These are phyloP conservation scores for Mastigias papua DNA, from an alignment of 30 jellyfish, hydroid and myxozoan genomes.

Conservation along the genomic window DNA sequence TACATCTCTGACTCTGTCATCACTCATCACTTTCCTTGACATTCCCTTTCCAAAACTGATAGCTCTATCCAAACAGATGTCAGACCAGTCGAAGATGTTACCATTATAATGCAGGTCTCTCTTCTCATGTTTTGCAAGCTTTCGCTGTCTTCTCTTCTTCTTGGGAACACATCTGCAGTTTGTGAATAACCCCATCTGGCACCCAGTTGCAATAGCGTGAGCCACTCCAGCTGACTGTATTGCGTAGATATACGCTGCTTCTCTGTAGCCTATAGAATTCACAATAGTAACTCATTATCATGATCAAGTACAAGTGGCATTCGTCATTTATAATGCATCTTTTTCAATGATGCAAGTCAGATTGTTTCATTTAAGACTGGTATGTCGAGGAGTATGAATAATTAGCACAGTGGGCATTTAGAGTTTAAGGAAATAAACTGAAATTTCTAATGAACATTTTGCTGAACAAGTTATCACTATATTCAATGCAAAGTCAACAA, in stretches of 20 bases:
- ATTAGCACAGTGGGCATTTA: too few relatives aligned
- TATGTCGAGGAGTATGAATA: too few relatives aligned
- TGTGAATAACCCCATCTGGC: conserved; percentile 66
- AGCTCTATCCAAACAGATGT: conserved; percentile 73
- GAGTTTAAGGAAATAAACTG: too few relatives aligned
- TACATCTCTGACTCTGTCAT: conserved; percentile 74
- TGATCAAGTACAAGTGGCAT: too few relatives aligned
- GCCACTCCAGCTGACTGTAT: conserved; percentile 88
- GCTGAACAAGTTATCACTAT: too few relatives aligned
- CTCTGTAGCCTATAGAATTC: conserved; percentile 78
- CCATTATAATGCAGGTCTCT: conserved; percentile 68
- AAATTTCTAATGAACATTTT: too few relatives aligned
- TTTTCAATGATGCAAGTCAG: too few relatives aligned
- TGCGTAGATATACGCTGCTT: conserved; percentile 82
- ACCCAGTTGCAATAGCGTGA: conserved; percentile 68
- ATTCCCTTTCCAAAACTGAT: conserved; percentile 73
- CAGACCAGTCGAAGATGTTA: conserved; percentile 81
- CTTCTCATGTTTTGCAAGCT: conserved; percentile 65
- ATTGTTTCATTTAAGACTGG: too few relatives aligned
- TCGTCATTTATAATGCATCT: too few relatives aligned
- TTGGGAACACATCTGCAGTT: conserved; percentile 68
- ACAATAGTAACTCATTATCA: too few relatives aligned
- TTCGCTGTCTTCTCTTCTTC: conserved; percentile 74
- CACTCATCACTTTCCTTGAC: conserved; percentile 76
- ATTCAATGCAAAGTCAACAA: too few relatives aligned